Conservation (phyloP, 2,113 vertebrate genomes). For the Rhineura floridana region DNA sequence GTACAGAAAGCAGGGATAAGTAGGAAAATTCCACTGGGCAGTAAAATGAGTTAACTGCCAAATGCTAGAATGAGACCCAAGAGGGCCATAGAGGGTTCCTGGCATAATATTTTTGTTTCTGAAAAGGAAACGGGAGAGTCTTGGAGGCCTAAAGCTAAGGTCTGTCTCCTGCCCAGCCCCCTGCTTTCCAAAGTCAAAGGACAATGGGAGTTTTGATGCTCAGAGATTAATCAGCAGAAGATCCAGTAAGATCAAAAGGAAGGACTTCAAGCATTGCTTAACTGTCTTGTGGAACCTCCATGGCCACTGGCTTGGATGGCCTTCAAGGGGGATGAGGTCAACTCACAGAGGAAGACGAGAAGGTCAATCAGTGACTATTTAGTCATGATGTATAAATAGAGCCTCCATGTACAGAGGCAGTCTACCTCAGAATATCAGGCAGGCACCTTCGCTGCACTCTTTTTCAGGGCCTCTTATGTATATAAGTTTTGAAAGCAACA, state of each 20-base stretch:
- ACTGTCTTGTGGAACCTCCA: too few species aligned
- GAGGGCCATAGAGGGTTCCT: background rate
- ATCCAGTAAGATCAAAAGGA: too few species aligned
- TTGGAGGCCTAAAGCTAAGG: slow-evolving; percentile 29
- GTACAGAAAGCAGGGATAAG: accelerated
- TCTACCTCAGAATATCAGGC: background rate
- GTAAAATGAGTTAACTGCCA: background rate
- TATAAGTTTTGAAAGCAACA: too few species aligned
- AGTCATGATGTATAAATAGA: background rate
- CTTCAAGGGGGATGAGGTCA: background rate
- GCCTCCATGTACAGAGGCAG: background rate
- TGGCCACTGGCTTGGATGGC: background rate
- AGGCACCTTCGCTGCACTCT: too few species aligned
- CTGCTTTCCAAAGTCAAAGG: background rate
- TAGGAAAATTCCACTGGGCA: background rate
- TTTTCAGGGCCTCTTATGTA: too few species aligned
- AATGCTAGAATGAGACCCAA: background rate
- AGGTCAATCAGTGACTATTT: too few species aligned
- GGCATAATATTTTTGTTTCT: slow-evolving; percentile 23
- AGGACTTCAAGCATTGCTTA: background rate
- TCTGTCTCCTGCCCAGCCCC: background rate
- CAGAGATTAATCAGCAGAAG: background rate
- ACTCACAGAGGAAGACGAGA: background rate
- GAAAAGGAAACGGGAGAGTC: slow-evolving; percentile 30
- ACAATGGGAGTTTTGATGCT: background rate